Evolutionary conservation across 2,113 vertebrate species (phyloP).

Genomic region (Psephotus haematonotus): DNA sequence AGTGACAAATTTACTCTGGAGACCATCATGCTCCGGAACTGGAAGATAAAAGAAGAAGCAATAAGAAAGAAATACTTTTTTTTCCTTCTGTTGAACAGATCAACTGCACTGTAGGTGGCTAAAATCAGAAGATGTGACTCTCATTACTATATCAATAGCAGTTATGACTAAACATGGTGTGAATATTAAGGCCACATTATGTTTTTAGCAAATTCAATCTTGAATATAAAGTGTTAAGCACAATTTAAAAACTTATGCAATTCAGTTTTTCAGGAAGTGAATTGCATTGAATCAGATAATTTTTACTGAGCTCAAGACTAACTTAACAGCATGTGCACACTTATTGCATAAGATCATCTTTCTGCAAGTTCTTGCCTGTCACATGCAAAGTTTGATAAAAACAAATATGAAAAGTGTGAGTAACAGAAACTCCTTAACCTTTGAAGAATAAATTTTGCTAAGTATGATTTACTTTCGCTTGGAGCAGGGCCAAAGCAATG

Average conservation of each 20-base stretch:
- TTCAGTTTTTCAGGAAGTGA: neutral
- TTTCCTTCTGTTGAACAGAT: neutral
- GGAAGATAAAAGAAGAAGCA: neutral
- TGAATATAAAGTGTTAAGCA: neutral
- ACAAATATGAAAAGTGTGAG: neutral
- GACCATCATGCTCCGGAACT: fast-evolving
- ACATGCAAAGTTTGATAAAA: neutral
- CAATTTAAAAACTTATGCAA: neutral
- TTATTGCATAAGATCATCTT: neutral
- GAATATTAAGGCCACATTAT: neutral
- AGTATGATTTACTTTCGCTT: neutral
- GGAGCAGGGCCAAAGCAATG: neutral
- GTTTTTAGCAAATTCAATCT: neutral
- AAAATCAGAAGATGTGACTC: neutral
- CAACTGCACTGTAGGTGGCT: neutral
- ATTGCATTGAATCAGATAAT: neutral
- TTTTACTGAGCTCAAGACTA: neutral
- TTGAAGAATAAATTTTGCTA: neutral
- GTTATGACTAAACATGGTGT: neutral
- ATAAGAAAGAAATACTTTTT: neutral
- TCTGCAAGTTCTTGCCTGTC: neutral
- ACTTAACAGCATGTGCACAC: neutral
- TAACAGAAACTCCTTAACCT: slow-evolving; percentile 47
- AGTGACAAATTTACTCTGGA: neutral
- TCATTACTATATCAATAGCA: neutral